Base-by-base conservation (phyloP, 2,888 invertebrate species). In the Agrotis clavis region DNA sequence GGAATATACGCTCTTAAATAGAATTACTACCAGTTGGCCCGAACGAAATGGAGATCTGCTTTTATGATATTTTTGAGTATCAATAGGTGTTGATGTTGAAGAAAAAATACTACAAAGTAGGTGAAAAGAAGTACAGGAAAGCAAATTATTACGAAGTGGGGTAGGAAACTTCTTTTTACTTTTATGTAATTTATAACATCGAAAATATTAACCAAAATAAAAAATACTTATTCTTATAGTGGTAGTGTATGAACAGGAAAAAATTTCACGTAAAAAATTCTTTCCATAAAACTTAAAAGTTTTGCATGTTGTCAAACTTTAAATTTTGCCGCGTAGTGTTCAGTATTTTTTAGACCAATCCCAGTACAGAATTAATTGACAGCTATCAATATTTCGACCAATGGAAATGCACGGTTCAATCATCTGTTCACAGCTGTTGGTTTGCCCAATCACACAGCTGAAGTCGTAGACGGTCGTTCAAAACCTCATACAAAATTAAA, bases 401-500 rank as follows among this genome's bases (percentile, higher is more conserved):
- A 91, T 90, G 67, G 73, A 35, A 74, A 61, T 25, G 6, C 62
- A 19, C n/a, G 19, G 53, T 67, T 66, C 50, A 71, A 84, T 88
- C 90, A 90, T 90, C 86, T 90, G 90, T 87, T 91, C 79, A 74
- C 85, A 88, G 86, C 85, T 90, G 91, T 87, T 84, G 83, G 66
- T 68, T 74, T 60, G 65, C 56, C 90, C 89, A 89, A 89, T 89
- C 73, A 82, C 73, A 82, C 25, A 69, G 67, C n/a, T 30, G 59
- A 35, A 53, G 48, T 60, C 30, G 47, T 41, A 14, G 21, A 50
- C 7, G 11, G 54, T n/a, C 82, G 79, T 84, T 89, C 86, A 51
- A 72, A 84, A 86, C 48, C 30, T 61, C 35, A 30, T 30, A 25
- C 21, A 51, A 69, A 63, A 64, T 57, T 4, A 48, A 47, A 21